Evolutionary conservation across 1,140 invertebrate genomes (phyloP), one percentile per base, ranked within the genome.

Genomic region (Ladona fulva): DNA sequence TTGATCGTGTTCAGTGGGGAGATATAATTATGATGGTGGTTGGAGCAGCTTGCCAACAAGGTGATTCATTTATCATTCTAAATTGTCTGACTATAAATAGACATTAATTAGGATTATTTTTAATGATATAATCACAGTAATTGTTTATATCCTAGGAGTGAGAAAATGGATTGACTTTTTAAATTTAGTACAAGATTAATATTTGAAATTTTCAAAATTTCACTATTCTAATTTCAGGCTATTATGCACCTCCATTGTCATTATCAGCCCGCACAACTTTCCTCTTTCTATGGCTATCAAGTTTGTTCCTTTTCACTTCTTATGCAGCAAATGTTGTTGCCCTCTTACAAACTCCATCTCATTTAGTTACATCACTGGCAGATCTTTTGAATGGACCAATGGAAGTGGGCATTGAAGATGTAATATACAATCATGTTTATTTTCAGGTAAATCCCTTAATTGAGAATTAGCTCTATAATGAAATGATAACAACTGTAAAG

Each of bases 311-410:
- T 19, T 80, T 78, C 59, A 80, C 77, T 16, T 80, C 79, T 1
- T 80, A 80, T 73, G 76, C 79, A 24, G 79, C 79, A 25, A 78
- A 78, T 37, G 76, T 80, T 37, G 79, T 80, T 42, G 76, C 78
- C 0, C 78, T 80, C 29, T 77, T 80, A 14, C 79, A 80, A 78
- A 78, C 79, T 16, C 59, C 79, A 24, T 74, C 59, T 42, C 73
- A 24, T 22, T 16, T 75, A 37, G 74, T 80, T 25, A 24, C 16
- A 29, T 37, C 79, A 0, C 16, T 78, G 0, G 25, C 52, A 52
- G 79, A 80, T 73, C 66, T 80, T 3, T 22, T 76, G 7, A 25
- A 74, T 11, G 76, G 77, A 24, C 77, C 77, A 16, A 25, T 80
- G 24, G 25, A 42, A 5, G 16, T 78, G 11, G 77, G 77, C 24